These are phyloP conservation scores for Steinernema hermaphroditum DNA, from an alignment of 2,888 invertebrate species.

Conservation along the genomic window DNA sequence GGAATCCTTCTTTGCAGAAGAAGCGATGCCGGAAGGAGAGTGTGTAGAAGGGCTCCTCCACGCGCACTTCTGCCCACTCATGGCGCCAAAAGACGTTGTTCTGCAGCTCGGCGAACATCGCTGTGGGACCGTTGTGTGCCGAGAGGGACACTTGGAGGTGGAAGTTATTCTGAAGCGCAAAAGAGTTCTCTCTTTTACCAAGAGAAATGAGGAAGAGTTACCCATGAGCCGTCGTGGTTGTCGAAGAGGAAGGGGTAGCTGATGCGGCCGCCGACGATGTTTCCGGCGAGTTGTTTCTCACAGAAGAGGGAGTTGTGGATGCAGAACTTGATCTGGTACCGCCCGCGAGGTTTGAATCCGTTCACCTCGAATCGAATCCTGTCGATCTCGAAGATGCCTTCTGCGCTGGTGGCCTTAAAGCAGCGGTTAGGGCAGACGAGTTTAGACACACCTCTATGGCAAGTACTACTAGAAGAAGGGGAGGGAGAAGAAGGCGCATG, in stretches of 20 bases:
- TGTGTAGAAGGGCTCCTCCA: slow-evolving; percentile 11
- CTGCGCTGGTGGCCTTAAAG: not conserved
- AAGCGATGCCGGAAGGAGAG: slow-evolving; percentile 9
- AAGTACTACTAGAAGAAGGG: too few relatives aligned
- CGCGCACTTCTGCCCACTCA: not conserved
- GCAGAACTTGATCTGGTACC: not conserved
- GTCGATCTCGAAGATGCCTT: slow-evolving; percentile 2
- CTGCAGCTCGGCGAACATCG: not conserved
- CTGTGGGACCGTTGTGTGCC: not conserved
- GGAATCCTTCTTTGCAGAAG: not conserved
- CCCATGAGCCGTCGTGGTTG: not conserved
- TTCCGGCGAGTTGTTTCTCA: not conserved
- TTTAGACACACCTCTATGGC: too few relatives aligned
- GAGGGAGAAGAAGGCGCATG: too few relatives aligned
- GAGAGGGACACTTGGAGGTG: not conserved
- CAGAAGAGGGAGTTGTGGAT: slow-evolving; percentile 13
- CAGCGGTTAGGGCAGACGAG: not conserved
- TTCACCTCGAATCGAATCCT: not conserved
- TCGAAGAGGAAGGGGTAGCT: not conserved
- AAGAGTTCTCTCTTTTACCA: too few relatives aligned
- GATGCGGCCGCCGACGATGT: not conserved
- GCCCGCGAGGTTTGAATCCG: not conserved
- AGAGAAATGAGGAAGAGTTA: not conserved
- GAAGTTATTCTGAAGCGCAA: not conserved
- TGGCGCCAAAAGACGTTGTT: not conserved